phyloP scores from a whole-genome alignment of 2,113 vertebrate genomes.

The Corydoras maculifer region DNA sequence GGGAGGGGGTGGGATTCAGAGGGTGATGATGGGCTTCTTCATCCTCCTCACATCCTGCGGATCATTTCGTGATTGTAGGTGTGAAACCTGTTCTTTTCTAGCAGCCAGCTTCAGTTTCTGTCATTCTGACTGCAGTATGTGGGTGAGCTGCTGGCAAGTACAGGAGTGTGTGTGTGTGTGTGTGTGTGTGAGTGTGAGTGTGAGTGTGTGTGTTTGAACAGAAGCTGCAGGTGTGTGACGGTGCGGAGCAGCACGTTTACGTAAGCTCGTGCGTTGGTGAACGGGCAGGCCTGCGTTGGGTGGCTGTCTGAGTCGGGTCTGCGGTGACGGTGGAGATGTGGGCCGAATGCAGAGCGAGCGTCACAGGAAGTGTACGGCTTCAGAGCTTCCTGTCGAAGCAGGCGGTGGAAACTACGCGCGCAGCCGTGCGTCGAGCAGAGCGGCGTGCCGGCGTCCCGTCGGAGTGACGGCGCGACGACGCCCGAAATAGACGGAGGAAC shows the following conservation, averaged over 20 bases:
- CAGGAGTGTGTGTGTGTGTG: neutral
- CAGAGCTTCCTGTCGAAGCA: constrained; percentile 37
- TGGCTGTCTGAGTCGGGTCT: neutral
- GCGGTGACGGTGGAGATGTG: constrained; percentile 24
- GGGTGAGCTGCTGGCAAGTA: neutral
- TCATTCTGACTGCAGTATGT: neutral
- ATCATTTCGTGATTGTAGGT: constrained; percentile 2
- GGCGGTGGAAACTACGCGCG: constrained; percentile 23
- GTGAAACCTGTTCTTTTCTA: neutral
- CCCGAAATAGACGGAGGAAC: constrained; percentile 29
- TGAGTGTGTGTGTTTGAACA: constrained; percentile 11
- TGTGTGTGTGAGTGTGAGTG: constrained; percentile 9
- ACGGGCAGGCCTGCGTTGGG: neutral
- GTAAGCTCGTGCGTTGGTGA: neutral
- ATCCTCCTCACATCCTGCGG: constrained; percentile 16
- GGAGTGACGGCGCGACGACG: constrained; percentile 2
- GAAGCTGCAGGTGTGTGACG: constrained; percentile 11
- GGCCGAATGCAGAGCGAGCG: constrained; percentile 25
- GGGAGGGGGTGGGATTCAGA: too few relatives aligned
- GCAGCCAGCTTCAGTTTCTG: neutral
- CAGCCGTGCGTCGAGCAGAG: neutral
- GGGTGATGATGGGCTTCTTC: constrained; percentile 2
- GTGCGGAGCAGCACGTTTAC: neutral
- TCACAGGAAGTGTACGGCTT: constrained; percentile 37
- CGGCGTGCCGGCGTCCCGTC: constrained; percentile 7